Conservation (phyloP, 2,797 vertebrate genomes). For the Astyanax mexicanus region DNA sequence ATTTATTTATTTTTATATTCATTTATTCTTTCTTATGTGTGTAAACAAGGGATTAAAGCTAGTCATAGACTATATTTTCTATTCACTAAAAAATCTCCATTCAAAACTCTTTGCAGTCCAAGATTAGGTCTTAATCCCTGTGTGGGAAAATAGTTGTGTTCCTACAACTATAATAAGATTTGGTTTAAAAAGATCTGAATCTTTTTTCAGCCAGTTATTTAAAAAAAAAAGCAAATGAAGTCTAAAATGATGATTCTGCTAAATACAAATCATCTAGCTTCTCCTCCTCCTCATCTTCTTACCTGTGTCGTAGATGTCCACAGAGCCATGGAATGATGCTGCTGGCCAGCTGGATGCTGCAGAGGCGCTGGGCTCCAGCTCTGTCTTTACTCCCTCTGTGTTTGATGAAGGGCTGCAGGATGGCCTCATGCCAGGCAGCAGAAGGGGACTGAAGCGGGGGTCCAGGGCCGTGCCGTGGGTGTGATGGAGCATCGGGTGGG, state of each 20-base stretch:
- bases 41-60: too few relatives aligned
- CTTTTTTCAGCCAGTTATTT: too few relatives aligned
- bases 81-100: too few relatives aligned
- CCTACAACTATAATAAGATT: too few relatives aligned
- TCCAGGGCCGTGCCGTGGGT: conserved; percentile 82
- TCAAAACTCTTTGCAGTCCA: too few relatives aligned
- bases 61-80: too few relatives aligned
- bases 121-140: too few relatives aligned
- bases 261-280: neutral
- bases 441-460: conserved; percentile 88
- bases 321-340: conserved; percentile 88
- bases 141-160: too few relatives aligned
- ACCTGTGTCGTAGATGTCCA: conserved; percentile 95
- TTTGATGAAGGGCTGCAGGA: conserved; percentile 82
- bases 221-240: too few relatives aligned
- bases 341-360: conserved; percentile 87
- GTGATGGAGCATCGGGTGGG: conserved; percentile 84
- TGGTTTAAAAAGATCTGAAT: too few relatives aligned
- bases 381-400: conserved; percentile 85
- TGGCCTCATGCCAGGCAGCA: conserved; percentile 85
- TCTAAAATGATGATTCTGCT: neutral
- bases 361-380: conserved; percentile 77
- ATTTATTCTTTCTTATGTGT: too few relatives aligned
- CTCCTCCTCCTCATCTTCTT: conserved; percentile 58
- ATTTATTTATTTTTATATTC: too few relatives aligned